Evolutionary conservation across 2,797 vertebrate genomes (phyloP).

Genomic region (Gymnothorax reevesii): DNA sequence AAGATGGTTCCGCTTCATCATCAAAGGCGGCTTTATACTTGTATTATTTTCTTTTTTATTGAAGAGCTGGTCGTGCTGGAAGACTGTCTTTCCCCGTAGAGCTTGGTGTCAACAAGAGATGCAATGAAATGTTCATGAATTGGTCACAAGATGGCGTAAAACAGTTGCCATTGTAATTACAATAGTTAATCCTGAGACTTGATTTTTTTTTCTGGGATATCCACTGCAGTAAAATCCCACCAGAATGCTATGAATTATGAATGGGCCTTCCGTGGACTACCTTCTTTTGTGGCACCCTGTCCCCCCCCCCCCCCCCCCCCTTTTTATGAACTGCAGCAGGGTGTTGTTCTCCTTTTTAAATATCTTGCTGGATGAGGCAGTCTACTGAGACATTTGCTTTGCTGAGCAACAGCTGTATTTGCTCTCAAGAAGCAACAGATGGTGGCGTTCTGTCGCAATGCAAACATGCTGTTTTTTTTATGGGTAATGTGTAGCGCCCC

Average conservation of each 20-base stretch:
- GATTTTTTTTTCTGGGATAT: neutral
- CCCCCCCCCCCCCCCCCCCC: neutral
- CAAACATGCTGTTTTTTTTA: neutral
- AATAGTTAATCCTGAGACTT: neutral
- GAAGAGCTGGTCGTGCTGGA: no score
- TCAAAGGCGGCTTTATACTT: no score
- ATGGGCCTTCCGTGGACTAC: neutral
- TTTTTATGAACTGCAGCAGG: neutral
- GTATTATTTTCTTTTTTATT: no score
- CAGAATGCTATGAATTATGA: neutral
- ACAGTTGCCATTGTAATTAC: neutral
- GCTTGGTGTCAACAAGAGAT: neutral
- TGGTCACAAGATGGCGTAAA: slow-evolving; percentile 16
- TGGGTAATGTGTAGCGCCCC: neutral
- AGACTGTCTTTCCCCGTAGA: neutral
- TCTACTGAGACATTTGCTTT: neutral
- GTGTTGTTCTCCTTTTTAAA: neutral
- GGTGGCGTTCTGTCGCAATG: neutral
- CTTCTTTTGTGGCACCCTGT: neutral
- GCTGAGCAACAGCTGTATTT: neutral
- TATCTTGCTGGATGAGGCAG: neutral
- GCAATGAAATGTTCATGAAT: neutral
- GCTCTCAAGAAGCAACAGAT: neutral
- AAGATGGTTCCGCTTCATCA: neutral
- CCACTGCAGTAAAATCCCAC: neutral